A percentile compares a stretch with the other conserved stretches of the same genome.
phyloP scores from a whole-genome alignment of 1,140 invertebrate genomes.

The Drosophila parabipectinata region DNA sequence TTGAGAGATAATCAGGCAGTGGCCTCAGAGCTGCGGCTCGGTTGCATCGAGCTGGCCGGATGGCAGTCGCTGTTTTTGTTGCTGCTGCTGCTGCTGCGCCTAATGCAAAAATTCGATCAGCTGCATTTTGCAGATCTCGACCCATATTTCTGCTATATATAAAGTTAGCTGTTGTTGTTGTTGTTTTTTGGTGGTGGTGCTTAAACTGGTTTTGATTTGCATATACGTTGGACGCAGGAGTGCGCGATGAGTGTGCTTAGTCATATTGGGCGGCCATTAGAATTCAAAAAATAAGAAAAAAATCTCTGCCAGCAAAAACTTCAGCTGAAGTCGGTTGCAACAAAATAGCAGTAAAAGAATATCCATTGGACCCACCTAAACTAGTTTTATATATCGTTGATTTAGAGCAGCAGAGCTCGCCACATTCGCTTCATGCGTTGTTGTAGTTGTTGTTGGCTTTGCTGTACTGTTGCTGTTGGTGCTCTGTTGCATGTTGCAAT shows the following conservation, averaged over 20 bases:
- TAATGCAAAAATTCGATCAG: conserved; percentile 84
- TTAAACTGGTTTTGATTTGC: conserved; percentile 83
- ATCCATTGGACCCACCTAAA: conserved; percentile 83
- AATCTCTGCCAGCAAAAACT: conserved; percentile 15
- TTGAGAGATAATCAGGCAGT: conserved; percentile 76
- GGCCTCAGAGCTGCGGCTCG: conserved; percentile 42
- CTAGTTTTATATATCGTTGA: conserved; percentile 79
- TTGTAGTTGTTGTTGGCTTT: conserved; percentile 21
- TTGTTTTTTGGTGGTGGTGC: conserved; percentile 41
- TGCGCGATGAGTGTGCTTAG: conserved; percentile 84
- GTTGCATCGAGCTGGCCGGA: conserved; percentile 63
- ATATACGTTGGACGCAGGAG: conserved; percentile 80
- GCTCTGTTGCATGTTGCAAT: conserved; percentile 78
- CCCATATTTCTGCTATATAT: conserved; percentile 81
- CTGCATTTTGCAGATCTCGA: conserved; percentile 83
- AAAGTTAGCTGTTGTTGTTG: conserved; percentile 44
- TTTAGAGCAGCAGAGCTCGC: conserved; percentile 70
- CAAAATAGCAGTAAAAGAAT: conserved; percentile 82
- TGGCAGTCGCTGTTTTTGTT: conserved; percentile 60
- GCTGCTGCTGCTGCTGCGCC: conserved; percentile 71
- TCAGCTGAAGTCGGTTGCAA: conserved; percentile 54
- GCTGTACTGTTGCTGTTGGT: conserved; percentile 37
- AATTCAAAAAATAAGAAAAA: conserved; percentile 64
- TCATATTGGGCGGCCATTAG: conserved; percentile 84
- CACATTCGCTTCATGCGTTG: conserved; percentile 79